Base-by-base conservation (phyloP, 35 echinoderm and acorn worm species). In the Chiridota heheva region DNA sequence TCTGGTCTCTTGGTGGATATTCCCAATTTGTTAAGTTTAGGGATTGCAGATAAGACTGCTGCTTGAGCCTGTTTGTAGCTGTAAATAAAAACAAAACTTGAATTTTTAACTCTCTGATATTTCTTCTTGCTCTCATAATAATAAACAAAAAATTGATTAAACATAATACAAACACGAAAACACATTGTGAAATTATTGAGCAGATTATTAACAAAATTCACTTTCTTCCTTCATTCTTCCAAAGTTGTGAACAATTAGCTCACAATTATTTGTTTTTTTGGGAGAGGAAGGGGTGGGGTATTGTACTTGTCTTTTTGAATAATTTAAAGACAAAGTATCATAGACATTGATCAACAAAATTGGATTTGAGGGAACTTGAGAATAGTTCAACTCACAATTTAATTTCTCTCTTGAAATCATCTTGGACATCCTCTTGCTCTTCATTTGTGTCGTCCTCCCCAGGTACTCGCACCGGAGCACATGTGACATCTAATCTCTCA, bases 61-160 rank as follows among this genome's bases (percentile, higher is more conserved):
- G 78, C 76, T 45, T 97, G 93, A 17, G 88, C 93, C 65, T 97
- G 93, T 8, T 82, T 60, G 60, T 97, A 97, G 67, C 93, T 97
- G 78, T 33, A 64, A 2, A 25, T 24, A 59, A 53, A 7, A 12
- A 36, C n/a, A n/a, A 25, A 77, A 10, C 42, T 36, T 5, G 56
- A 32, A 34, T 74, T 20, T 38, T 57, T 41, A 72, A 16, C 0
- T n/a, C 35, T 64, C 20, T n/a, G 10, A 71, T 35, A 26, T 13
- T 69, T 18, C 34, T 18, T 8, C 13, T 39, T 68, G 13, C 16
- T 26, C 10, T 18, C 12, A 60, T 61, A 5, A 39, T 22, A 29
- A 39, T 18, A 20, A 77, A 42, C 18, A 13, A 36, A 44, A 18
- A 6, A 38, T 13, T 41, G 16, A 31, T 22, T n/a, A 15, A 32